Base-by-base conservation (phyloP, 2,888 invertebrate genomes). In the Synanthedon tipuliformis region DNA sequence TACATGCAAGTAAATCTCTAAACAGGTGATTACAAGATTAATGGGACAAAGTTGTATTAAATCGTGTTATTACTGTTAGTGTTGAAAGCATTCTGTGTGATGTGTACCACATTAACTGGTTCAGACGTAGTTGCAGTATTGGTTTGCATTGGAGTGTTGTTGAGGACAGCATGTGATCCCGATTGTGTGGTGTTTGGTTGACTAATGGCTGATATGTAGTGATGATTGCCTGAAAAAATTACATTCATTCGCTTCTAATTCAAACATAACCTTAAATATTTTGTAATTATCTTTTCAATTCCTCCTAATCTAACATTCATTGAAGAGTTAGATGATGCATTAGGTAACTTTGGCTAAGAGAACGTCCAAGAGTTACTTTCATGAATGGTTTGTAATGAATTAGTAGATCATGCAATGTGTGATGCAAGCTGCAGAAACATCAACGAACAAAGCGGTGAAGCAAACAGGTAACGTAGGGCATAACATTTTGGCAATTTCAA, bases 91-190 rank as follows among this genome's bases (percentile, higher is more conserved):
- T 61, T 54, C 53, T 60, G 59, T 58, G 60, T 27, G 65, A 64
- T 59, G 73, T 81, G 78, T 82, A 84, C 83, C 84, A 78, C 76
- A 63, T 73, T 77, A 70, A 73, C 71, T 63, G 73, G 67, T 68
- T 71, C 71, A 56, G 67, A 60, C 59, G 73, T 72, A 51, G 65
- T 50, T 50, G 54, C 48, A 48, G 53, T 12, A 68, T 68, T 76
- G 68, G 67, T 71, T 69, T 62, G 67, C 65, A 69, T 73, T 74
- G 73, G 73, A 78, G 77, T 71, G 75, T 45, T n/a, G 45, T 45
- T 45, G 45, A 13, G 45, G 45, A 13, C 45, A 13, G 45, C 45
- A 13, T 45, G 45, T 45, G 49, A 49, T 49, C 16, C 49, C 48
- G 52, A 68, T 68, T 76, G 68, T 66, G 71, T 69, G 61, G 68